Evolutionary conservation across 2,113 vertebrate species (phyloP), one percentile per base, ranked within the genome.

Genomic region (Myiopsitta monachus): DNA sequence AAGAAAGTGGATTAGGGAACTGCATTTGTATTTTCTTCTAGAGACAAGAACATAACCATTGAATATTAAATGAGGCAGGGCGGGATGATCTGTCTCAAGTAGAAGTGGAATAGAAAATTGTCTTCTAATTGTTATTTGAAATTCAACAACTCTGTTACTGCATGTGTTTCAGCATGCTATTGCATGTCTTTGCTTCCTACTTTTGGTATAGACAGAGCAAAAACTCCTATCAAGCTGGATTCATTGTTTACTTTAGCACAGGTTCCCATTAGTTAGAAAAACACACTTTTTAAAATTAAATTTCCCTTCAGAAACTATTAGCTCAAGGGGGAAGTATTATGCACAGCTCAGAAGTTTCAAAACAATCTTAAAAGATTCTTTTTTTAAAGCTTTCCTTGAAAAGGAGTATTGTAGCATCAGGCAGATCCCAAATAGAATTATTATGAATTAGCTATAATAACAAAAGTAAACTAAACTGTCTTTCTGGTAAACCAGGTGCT

Each of bases 281-380:
- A 84, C 90, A 94, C 57, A 41, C 70, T 93, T 91, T 51, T 46
- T 0, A 84, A 95, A 96, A 94, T 96, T 87, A 83, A 92, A 96
- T 97, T 96, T 97, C 95, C 95, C 74, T 96, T 94, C 83, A 39
- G 91, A 97, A 97, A 91, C 95, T 95, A 73, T 76, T 95, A 94
- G 91, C 77, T 95, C 74, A 83, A 95, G 70, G 81, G 92, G 81
- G 91, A 96, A 94, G 49, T 92, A 69, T 92, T 95, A 81, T 83
- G 54, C 59, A 94, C 69, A 83, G 52, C 74, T 91, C 30, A 49
- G 18, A 90, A 91, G 46, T 91, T 94, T 96, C 74, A 94, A 91
- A 97, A 87, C 83, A 85, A 19, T 54, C 83, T 89, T 80, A 28
- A 8, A 84, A 84, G 44, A 79, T 75, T 75, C 66, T 61, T 94